phyloP scores from a whole-genome alignment of 2,888 invertebrate genomes.

The Oligia strigilis region DNA sequence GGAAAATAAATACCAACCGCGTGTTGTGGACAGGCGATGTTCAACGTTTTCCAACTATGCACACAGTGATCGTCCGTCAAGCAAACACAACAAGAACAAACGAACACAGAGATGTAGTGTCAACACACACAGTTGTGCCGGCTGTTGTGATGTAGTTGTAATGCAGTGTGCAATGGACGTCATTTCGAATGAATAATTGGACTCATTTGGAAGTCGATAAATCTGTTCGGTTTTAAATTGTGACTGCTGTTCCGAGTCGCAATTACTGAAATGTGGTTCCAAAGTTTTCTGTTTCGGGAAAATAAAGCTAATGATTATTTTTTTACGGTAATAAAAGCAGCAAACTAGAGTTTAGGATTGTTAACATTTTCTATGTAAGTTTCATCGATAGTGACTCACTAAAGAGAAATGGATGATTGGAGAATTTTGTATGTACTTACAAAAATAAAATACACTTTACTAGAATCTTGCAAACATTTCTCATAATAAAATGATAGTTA shows the following conservation, averaged over 20 bases:
- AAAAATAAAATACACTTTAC: neutral
- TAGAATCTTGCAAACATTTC: no score
- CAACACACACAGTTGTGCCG: slow-evolving; percentile 36
- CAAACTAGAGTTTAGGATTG: neutral
- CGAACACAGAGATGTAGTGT: slow-evolving; percentile 47
- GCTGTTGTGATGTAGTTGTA: slow-evolving; percentile 49
- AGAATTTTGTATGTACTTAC: neutral
- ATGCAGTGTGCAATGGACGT: slow-evolving; percentile 57
- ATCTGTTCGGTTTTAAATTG: slow-evolving; percentile 60
- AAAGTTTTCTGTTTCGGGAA: slow-evolving; percentile 5
- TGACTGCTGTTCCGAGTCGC: slow-evolving; percentile 34
- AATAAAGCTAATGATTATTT: slow-evolving; percentile 11
- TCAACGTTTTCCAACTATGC: slow-evolving; percentile 53
- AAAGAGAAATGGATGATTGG: neutral
- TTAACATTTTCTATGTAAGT: neutral
- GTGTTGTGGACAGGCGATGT: slow-evolving; percentile 40
- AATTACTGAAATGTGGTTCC: slow-evolving; percentile 31
- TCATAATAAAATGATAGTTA: neutral
- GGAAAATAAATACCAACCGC: slow-evolving; percentile 50
- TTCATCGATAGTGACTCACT: neutral
- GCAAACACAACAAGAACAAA: slow-evolving; percentile 46
- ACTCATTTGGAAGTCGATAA: slow-evolving; percentile 62
- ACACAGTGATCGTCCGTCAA: slow-evolving; percentile 38
- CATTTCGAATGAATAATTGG: slow-evolving; percentile 62
- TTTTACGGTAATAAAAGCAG: neutral